A percentile compares a stretch with the other conserved stretches of the same genome.
phyloP scores from a whole-genome alignment of 2,113 vertebrate species.

The Leiothrix lutea region DNA sequence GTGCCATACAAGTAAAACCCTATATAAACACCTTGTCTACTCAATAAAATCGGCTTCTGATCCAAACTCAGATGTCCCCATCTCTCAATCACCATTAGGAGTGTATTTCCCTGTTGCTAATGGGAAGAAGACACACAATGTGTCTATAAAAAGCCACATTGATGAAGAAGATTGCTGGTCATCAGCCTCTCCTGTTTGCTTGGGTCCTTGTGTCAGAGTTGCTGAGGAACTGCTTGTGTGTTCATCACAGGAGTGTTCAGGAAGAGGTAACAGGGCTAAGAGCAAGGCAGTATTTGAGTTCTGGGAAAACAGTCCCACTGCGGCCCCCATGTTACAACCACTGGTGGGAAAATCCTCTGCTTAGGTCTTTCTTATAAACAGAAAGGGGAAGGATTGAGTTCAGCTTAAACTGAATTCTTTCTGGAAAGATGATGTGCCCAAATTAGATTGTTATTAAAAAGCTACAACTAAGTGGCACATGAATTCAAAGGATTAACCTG shows the following conservation, averaged over 20 bases:
- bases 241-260: neutral
- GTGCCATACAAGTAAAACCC: neutral
- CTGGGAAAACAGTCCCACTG: neutral
- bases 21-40: neutral
- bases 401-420: neutral
- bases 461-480: neutral
- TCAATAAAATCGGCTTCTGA: neutral
- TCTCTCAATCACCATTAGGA: neutral
- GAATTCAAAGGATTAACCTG: neutral
- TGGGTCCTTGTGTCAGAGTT: neutral
- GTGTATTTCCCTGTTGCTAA: neutral
- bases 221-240: neutral
- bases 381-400: neutral
- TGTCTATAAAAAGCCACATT: neutral
- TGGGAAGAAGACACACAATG: neutral
- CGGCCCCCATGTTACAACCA: neutral
- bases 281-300: neutral
- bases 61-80: neutral
- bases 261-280: neutral
- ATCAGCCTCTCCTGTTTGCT: neutral
- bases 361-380: neutral
- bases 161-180: neutral
- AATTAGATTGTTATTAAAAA: neutral
- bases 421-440: neutral
- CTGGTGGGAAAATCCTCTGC: neutral